phyloP scores from a whole-genome alignment of 2,888 invertebrate genomes.

The Tholera decimalis region DNA sequence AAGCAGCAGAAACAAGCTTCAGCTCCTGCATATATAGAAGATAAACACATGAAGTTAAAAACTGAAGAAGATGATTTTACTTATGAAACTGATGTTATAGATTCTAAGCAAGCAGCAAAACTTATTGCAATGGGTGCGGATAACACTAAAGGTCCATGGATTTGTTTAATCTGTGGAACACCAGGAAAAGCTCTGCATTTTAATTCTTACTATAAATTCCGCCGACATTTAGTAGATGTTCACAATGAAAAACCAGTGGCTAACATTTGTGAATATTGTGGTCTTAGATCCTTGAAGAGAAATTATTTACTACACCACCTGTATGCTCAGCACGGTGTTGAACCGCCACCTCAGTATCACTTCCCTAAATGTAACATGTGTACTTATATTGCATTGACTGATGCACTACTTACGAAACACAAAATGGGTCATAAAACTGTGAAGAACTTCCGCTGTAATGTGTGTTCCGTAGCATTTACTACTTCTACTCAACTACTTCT shows the following conservation, averaged over 20 bases:
- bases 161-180: conserved; percentile 94
- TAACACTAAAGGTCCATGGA: conserved; percentile 95
- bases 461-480: conserved; percentile 90
- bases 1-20: conserved; percentile 53
- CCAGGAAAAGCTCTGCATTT: conserved; percentile 93
- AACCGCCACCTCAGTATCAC: conserved; percentile 93
- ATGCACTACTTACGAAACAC: conserved; percentile 93
- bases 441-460: conserved; percentile 88
- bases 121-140: conserved; percentile 92
- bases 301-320: conserved; percentile 95
- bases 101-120: conserved; percentile 92
- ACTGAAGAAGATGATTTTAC: conserved; percentile 74
- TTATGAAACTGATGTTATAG: conserved; percentile 90
- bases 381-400: conserved; percentile 94
- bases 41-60: conserved; percentile 63
- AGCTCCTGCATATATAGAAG: conserved; percentile 61
- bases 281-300: conserved; percentile 94
- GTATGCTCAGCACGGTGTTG: conserved; percentile 95
- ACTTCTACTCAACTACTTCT: conserved; percentile 81
- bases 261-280: conserved; percentile 96
- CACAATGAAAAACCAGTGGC: conserved; percentile 95
- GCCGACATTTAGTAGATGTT: conserved; percentile 95
- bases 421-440: conserved; percentile 92
- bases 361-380: conserved; percentile 96
- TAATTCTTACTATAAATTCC: conserved; percentile 94